Evolutionary conservation across 35 echinoderm and acorn worm species (phyloP).

Genomic region (Holothuria glaberrima): DNA sequence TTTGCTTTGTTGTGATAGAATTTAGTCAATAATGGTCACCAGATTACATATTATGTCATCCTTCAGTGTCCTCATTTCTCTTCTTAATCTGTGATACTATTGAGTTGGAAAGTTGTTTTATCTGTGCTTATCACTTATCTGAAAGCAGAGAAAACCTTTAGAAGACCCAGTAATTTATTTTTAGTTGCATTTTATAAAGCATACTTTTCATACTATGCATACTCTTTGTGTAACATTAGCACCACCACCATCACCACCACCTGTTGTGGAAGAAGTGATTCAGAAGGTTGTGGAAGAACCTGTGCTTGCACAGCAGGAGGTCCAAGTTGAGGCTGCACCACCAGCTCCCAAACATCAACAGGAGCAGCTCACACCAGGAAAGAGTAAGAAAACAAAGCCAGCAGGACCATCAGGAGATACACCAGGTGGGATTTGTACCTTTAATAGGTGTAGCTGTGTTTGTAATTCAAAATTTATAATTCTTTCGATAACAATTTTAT

Average conservation of each 20-base stretch:
- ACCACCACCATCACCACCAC: conserved; percentile 36
- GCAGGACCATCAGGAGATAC: conserved; percentile 35
- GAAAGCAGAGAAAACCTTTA: not conserved
- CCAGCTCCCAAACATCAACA: conserved; percentile 14
- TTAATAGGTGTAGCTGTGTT: no score
- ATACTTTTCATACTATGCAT: not conserved
- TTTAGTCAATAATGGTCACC: not conserved
- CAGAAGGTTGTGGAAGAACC: conserved; percentile 29
- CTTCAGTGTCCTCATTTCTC: no score
- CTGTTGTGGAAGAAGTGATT: conserved; percentile 39
- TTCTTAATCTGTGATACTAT: not conserved
- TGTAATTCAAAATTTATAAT: no score
- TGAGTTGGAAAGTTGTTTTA: not conserved
- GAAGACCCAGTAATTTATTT: not conserved
- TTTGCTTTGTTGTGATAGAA: not conserved
- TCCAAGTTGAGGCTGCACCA: not conserved
- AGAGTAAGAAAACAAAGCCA: conserved; percentile 44
- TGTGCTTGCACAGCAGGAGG: conserved; percentile 12
- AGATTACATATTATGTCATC: not conserved
- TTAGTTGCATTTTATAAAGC: not conserved
- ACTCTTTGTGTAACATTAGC: not conserved
- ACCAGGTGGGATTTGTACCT: no score
- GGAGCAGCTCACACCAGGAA: not conserved
- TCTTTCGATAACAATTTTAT: no score
- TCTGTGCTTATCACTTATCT: not conserved